Evolutionary conservation across 1,140 invertebrate species (phyloP).

Genomic region (Ericerus pela): DNA sequence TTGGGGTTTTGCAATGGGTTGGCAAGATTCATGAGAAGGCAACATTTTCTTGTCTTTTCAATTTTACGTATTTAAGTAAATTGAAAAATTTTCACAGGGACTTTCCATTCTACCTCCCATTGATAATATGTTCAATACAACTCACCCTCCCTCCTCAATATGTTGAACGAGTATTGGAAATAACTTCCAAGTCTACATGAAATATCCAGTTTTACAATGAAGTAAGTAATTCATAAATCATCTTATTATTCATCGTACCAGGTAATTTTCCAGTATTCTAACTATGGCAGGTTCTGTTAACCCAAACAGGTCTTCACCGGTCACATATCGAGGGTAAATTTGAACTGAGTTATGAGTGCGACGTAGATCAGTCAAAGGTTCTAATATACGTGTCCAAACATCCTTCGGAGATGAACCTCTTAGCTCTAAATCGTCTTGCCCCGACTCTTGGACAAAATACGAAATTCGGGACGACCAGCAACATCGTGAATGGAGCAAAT

Average conservation of each 20-base stretch:
- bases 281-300: constrained; percentile 89
- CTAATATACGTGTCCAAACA: constrained; percentile 69
- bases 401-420: constrained; percentile 60
- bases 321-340: constrained; percentile 83
- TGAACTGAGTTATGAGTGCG: constrained; percentile 62
- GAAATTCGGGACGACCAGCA: constrained; percentile 74
- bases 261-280: constrained; percentile 72
- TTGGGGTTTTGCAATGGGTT: too few relatives aligned
- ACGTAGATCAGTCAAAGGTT: constrained; percentile 62
- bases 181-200: too few relatives aligned
- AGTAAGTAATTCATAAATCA: too few relatives aligned
- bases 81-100: too few relatives aligned
- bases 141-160: too few relatives aligned
- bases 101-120: too few relatives aligned
- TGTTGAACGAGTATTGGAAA: too few relatives aligned
- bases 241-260: constrained; percentile 32
- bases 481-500: constrained; percentile 84
- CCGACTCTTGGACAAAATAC: constrained; percentile 67
- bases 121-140: too few relatives aligned
- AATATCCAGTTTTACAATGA: too few relatives aligned
- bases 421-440: constrained; percentile 54
- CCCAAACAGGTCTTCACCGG: constrained; percentile 93
- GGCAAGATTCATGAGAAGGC: too few relatives aligned
- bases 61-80: too few relatives aligned
- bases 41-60: too few relatives aligned